A percentile compares a stretch with the other conserved stretches of the same genome.
Evolutionary conservation across 2,113 vertebrate genomes (phyloP).

Genomic region (Aspiorhynchus laticeps): DNA sequence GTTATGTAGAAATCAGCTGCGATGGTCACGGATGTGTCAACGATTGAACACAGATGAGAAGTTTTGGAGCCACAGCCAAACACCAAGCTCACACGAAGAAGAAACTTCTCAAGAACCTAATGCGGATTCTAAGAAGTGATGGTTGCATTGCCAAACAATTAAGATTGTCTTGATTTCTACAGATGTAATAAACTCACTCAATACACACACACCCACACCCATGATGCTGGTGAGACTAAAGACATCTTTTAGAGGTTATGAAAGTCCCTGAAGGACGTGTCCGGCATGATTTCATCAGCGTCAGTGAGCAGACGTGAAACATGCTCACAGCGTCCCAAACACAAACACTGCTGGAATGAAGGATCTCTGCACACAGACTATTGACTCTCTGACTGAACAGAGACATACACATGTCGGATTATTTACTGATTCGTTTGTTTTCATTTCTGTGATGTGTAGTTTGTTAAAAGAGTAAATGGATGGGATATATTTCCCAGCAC

Average conservation of each 20-base stretch:
- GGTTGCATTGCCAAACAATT: neutral
- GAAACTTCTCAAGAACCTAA: conserved; percentile 12
- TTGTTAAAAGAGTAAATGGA: neutral
- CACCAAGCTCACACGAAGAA: neutral
- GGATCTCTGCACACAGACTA: neutral
- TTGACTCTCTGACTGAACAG: neutral
- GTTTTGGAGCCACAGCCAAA: neutral
- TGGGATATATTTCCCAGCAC: neutral
- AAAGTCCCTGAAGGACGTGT: neutral
- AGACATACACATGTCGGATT: neutral
- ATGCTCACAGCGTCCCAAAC: neutral
- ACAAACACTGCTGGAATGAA: neutral
- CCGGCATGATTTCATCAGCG: neutral
- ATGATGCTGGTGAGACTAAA: neutral
- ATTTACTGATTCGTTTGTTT: neutral
- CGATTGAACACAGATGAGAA: conserved; percentile 20
- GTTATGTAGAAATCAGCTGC: neutral
- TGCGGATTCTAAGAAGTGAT: neutral
- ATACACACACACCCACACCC: neutral
- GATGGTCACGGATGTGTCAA: neutral
- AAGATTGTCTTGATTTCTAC: neutral
- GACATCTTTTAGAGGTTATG: neutral
- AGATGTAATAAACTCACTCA: neutral
- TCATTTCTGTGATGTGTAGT: neutral
- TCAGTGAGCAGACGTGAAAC: neutral